Conservation (phyloP, 1,140 invertebrate species). For the Hypsibius dujardini region DNA sequence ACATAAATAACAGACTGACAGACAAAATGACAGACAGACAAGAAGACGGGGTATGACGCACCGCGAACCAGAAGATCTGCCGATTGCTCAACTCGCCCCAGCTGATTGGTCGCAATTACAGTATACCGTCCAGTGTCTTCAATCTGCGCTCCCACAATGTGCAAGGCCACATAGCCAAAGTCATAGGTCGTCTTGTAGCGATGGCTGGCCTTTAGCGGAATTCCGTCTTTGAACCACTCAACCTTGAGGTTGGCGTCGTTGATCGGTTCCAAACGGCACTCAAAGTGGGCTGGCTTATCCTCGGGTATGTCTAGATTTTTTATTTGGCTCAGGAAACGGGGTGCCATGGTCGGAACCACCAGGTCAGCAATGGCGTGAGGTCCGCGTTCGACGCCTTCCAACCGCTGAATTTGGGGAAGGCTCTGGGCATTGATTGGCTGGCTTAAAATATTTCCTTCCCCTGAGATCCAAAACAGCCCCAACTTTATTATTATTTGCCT, state of each 20-base stretch:
- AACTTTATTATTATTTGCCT: too few relatives aligned
- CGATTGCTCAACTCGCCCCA: conserved; percentile 39
- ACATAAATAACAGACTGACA: too few relatives aligned
- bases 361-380: background rate
- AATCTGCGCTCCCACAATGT: conserved; percentile 65
- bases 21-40: too few relatives aligned
- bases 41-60: background rate
- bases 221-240: conserved; percentile 82
- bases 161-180: conserved; percentile 82
- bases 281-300: conserved; percentile 77
- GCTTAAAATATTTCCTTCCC: conserved; percentile 45
- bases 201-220: conserved; percentile 37
- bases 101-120: conserved; percentile 65
- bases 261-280: conserved; percentile 82
- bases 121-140: conserved; percentile 72
- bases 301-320: conserved; percentile 39
- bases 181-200: conserved; percentile 64
- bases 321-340: conserved; percentile 1
- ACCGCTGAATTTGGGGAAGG: conserved; percentile 12
- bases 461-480: conserved; percentile 21
- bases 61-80: conserved; percentile 22
- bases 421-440: conserved; percentile 15
- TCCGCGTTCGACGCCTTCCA: background rate
- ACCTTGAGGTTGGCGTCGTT: conserved; percentile 84
- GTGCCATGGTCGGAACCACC: background rate